Conservation (phyloP, 2,113 vertebrate species). For the Condylura cristata region DNA sequence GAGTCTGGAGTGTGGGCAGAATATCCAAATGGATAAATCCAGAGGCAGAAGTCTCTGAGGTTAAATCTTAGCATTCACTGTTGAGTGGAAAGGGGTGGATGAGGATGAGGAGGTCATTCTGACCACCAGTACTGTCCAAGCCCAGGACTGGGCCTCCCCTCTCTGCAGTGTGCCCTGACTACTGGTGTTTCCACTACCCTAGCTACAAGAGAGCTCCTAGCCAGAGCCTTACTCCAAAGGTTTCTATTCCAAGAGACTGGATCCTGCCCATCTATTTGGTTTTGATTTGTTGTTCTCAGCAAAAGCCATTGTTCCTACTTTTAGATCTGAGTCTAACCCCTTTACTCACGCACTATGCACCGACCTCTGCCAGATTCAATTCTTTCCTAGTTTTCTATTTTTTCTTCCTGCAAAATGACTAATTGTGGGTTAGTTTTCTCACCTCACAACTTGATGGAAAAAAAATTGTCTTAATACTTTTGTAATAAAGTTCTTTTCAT, state of each 20-base stretch:
- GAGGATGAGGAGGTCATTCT: not conserved
- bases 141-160: rapidly evolving
- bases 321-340: not conserved
- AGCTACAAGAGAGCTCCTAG: not conserved
- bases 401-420: not conserved
- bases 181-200: not conserved
- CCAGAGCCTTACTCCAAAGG: not conserved
- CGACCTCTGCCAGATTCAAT: not conserved
- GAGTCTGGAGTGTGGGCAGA: not conserved
- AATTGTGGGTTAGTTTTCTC: not conserved
- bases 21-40: not conserved
- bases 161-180: rapidly evolving
- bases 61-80: not conserved
- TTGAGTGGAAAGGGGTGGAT: not conserved
- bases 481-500: not conserved
- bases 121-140: not conserved
- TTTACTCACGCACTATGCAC: not conserved
- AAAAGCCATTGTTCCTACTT: not conserved
- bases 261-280: not conserved
- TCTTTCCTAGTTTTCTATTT: not conserved
- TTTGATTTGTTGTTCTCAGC: not conserved
- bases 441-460: not conserved
- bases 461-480: not conserved
- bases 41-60: not conserved
- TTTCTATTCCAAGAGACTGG: not conserved